A percentile compares a stretch with the other conserved stretches of the same genome.
Evolutionary conservation across 1,140 invertebrate species (phyloP).

Genomic region (Drosophila navojoa): DNA sequence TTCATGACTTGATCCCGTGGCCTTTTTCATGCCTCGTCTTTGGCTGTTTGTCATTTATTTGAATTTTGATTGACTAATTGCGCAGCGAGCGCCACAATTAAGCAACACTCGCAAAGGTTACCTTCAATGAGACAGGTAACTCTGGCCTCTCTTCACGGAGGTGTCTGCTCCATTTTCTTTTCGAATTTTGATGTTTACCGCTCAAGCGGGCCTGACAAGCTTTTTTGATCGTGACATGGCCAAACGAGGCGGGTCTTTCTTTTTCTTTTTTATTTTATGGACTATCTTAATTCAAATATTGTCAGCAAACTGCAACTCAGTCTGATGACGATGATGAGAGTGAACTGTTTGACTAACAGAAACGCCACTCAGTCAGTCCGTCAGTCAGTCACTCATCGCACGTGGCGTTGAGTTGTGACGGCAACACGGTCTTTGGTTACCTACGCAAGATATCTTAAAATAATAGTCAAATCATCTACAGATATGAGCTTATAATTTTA

Average conservation of each 20-base stretch:
- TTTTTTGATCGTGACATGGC: conserved; percentile 13
- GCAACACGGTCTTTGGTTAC: neutral
- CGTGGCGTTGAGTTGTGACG: conserved; percentile 2
- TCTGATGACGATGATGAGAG: conserved; percentile 12
- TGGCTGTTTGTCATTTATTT: conserved; percentile 68
- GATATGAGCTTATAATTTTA: too few relatives aligned
- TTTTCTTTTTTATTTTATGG: conserved; percentile 20
- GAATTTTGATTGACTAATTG: conserved; percentile 82
- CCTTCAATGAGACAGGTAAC: too few relatives aligned
- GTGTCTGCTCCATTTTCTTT: neutral
- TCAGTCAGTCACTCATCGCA: neutral
- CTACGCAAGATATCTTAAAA: too few relatives aligned
- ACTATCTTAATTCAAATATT: conserved; percentile 82
- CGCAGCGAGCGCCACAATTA: conserved; percentile 57
- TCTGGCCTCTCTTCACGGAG: neutral
- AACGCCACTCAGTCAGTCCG: conserved; percentile 60
- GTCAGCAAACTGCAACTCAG: conserved; percentile 54
- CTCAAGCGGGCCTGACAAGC: conserved; percentile 5
- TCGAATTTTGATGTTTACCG: conserved; percentile 46
- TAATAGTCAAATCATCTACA: too few relatives aligned
- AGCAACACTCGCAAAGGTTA: too few relatives aligned
- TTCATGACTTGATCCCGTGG: conserved; percentile 73
- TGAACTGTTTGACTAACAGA: conserved; percentile 62
- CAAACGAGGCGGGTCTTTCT: neutral
- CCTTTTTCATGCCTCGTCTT: conserved; percentile 74